Base-by-base conservation (phyloP, 2,888 invertebrate species). In the Patella caerulea region DNA sequence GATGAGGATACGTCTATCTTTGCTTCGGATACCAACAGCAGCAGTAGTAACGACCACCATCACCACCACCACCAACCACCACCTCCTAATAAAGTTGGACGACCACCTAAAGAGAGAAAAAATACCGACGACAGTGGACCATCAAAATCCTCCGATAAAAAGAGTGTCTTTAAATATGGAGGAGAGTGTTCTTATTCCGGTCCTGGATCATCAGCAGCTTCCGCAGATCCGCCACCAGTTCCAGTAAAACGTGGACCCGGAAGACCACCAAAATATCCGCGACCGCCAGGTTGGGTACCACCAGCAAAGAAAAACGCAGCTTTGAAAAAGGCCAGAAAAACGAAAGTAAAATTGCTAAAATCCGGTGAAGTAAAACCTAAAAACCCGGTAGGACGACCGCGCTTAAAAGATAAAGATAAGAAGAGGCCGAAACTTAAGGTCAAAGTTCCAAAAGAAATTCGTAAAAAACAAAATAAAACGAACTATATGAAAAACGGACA, bases 161-260 rank as follows among this genome's bases (percentile, higher is more conserved):
- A 65, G 14, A 65, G 65, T 65, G 11, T 24, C 19, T 65, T 24
- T 12, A 24, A 24, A 11, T 45, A 45, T 45, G 45, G 45, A 45
- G 65, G 65, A 12, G 65, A 65, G 14, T 65, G 19, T 24, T 65
- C 65, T 24, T 65, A 24, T 65, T 24, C 65, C 2, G 65, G 65
- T 12, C 19, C 59, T 3, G 71, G 53, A 52, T 59, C 73, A 12
- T 73, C 74, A 17, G 56, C 71, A 24, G 29, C 24, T 52, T 65
- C 77, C 17, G 3, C 77, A 4, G 76, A 59, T 14, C 17, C 80
- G 4, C 74, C 78, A 11, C 74, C 71, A 14, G 73, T 55, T 45
- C 77, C 79, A 2, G 78, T 83, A 14, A 84, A 84, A 59, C 72
- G 85, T n/a, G 82, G 83, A 2, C 81, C 82, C 17, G 85, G 85